Evolutionary conservation across 2,888 invertebrate genomes (phyloP).

Genomic region (Ephialtes manifestator): DNA sequence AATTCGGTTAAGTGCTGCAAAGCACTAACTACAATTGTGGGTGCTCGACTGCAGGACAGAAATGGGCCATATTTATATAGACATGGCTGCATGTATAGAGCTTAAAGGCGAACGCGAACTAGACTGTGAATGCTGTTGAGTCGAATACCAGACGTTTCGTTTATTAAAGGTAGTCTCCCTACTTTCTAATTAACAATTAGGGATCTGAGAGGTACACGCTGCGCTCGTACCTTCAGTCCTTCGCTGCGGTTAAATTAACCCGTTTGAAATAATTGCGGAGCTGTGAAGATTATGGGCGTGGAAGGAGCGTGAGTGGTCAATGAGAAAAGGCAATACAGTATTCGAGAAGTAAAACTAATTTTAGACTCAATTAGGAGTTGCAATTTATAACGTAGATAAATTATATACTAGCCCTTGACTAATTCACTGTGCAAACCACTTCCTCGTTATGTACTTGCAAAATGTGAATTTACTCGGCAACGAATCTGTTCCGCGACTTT

Average conservation of each 20-base stretch:
- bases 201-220: slow-evolving; percentile 12
- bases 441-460: slow-evolving; percentile 5
- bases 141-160: slow-evolving; percentile 34
- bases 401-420: neutral
- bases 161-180: slow-evolving; percentile 71
- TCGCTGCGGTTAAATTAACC: slow-evolving; percentile 68
- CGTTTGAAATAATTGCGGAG: slow-evolving; percentile 73
- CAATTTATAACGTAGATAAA: slow-evolving; percentile 2
- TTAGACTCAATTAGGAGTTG: slow-evolving; percentile 9
- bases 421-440: neutral
- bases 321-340: slow-evolving; percentile 12
- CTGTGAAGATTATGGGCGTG: slow-evolving; percentile 57
- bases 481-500: neutral
- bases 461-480: neutral
- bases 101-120: neutral
- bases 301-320: slow-evolving; percentile 23
- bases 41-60: neutral
- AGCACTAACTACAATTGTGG: slow-evolving; percentile 28
- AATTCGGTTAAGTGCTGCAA: slow-evolving; percentile 58
- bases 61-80: neutral
- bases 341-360: slow-evolving; percentile 8
- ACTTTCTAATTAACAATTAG: slow-evolving; percentile 76
- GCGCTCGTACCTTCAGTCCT: neutral
- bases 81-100: slow-evolving; percentile 13
- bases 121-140: neutral